These are phyloP conservation scores for Drepana falcataria DNA, from an alignment of 2,888 invertebrate species.

Conservation along the genomic window DNA sequence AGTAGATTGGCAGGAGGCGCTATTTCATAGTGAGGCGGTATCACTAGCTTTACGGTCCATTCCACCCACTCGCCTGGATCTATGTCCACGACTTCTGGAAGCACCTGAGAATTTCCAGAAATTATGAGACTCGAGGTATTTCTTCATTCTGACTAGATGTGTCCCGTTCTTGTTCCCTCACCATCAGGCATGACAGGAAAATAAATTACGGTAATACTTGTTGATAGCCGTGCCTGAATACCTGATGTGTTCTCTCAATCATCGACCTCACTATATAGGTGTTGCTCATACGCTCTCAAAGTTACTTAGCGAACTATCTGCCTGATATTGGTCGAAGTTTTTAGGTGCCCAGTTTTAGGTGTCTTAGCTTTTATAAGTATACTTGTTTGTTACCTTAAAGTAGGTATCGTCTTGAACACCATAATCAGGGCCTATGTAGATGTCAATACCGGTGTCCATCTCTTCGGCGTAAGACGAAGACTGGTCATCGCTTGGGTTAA, in stretches of 20 bases:
- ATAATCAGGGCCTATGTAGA: constrained; percentile 43
- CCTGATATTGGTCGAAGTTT: not conserved
- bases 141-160: too few species aligned
- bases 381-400: constrained; percentile 39
- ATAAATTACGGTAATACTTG: too few species aligned
- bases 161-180: too few species aligned
- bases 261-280: too few species aligned
- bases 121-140: not conserved
- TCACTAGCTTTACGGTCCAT: constrained; percentile 24
- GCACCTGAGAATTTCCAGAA: constrained; percentile 22
- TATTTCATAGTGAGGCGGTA: constrained; percentile 9
- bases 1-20: constrained; percentile 24
- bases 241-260: too few species aligned
- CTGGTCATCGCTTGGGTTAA: constrained; percentile 1
- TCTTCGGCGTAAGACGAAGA: constrained; percentile 17
- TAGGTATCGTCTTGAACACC: constrained; percentile 32
- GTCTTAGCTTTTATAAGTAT: too few species aligned
- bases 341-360: not conserved
- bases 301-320: too few species aligned
- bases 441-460: constrained; percentile 41
- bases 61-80: constrained; percentile 20
- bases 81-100: constrained; percentile 22
- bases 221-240: too few species aligned
- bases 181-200: too few species aligned
- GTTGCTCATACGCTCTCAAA: too few species aligned